Evolutionary conservation across 2,113 vertebrate species (phyloP), one percentile per base, ranked within the genome.

Genomic region (Dryoscopus gambensis): DNA sequence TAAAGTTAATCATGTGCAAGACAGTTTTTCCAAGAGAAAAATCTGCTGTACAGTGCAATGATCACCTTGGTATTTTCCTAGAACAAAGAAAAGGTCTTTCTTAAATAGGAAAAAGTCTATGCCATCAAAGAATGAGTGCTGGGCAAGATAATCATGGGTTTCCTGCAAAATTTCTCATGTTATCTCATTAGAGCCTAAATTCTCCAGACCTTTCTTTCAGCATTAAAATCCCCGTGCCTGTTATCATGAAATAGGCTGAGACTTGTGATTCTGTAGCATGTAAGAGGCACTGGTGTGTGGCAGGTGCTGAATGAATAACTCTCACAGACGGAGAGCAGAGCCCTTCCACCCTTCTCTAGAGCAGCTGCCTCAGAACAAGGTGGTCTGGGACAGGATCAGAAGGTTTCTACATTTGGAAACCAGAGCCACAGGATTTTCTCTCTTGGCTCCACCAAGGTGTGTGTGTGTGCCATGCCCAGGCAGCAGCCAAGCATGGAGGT

Each of bases 31-130:
- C 93, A 95, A 87, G 93, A 96, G 93, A 96, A 95, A 96, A 96
- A 96, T 92, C 95, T 96, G 92, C 95, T 81, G 35, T 79, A 76
- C 62, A 90, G 80, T 31, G 92, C 90, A 93, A 92, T 84, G 96
- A 96, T 96, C 96, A 96, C 93, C 96, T 96, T 96, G 95, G 75
- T 96, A 97, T 97, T 97, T 97, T 95, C 91, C 90, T 84, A 96
- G 96, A 97, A 96, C 88, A 97, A 96, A 96, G 92, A 95, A 96
- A 97, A 97, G 96, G 93, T 93, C 95, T 89, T 95, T 82, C 90
- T 96, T 93, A 95, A 94, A 95, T 47, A 93, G 80, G 90, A 92
- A 96, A 92, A 93, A 94, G 49, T 82, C 95, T 57, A 1, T 30
- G 56, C 93, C 90, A 69, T 92, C 95, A 73, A 65, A 84, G 88